phyloP scores from a whole-genome alignment of 2,113 vertebrate genomes.

The Dipodomys ordii region DNA sequence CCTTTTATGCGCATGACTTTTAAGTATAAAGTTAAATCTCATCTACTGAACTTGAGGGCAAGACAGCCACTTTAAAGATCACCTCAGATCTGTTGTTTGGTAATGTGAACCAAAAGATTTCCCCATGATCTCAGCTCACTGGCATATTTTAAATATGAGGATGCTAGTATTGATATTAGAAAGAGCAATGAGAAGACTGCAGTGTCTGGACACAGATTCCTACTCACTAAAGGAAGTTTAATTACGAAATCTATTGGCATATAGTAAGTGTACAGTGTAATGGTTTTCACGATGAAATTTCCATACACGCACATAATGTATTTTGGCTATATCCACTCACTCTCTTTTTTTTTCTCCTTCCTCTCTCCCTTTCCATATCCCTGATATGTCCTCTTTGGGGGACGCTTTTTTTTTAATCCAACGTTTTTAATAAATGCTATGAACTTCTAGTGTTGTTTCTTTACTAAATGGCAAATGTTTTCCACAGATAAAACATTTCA shows the following conservation, averaged over 20 bases:
- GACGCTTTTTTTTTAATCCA: not conserved
- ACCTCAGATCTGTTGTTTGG: not conserved
- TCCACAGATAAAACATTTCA: conserved; percentile 10
- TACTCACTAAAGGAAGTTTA: not conserved
- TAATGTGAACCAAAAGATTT: conserved; percentile 58
- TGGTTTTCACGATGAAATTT: not conserved
- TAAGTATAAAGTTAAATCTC: conserved; percentile 38
- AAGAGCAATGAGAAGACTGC: not conserved
- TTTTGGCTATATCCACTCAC: too few relatives aligned
- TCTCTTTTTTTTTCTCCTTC: not conserved
- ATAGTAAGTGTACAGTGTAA: not conserved
- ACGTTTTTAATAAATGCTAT: conserved; percentile 55
- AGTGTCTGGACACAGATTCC: not conserved
- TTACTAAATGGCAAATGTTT: conserved; percentile 24
- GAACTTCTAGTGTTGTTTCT: conserved; percentile 32
- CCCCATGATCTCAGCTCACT: not conserved
- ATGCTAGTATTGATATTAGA: conserved; percentile 5
- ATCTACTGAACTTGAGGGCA: conserved; percentile 5
- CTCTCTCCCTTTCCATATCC: not conserved
- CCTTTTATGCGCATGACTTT: conserved; percentile 15
- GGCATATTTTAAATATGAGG: conserved; percentile 42
- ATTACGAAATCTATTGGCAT: not conserved
- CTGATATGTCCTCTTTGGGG: too few relatives aligned
- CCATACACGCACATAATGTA: not conserved
- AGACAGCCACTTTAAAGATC: conserved; percentile 49